Evolutionary conservation across 2,888 invertebrate species (phyloP).

Genomic region (Thalpophila matura): DNA sequence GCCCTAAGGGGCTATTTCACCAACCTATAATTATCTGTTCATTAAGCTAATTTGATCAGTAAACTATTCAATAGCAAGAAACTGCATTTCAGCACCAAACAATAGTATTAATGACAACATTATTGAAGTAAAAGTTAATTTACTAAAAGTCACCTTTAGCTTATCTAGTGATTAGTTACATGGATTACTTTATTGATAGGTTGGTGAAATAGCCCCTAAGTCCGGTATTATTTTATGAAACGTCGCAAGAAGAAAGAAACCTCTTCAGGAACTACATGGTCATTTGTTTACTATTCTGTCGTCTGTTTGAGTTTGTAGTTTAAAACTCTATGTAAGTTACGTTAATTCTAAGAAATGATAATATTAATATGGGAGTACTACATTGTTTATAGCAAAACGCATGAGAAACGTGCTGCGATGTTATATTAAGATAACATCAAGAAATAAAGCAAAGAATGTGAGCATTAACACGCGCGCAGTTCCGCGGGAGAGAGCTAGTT

Average conservation of each 20-base stretch:
- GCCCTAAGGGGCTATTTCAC: no score
- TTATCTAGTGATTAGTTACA: no score
- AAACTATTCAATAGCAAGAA: no score
- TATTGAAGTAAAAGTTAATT: no score
- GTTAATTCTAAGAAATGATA: slow-evolving; percentile 19
- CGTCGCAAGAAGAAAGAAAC: not conserved
- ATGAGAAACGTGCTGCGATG: slow-evolving; percentile 52
- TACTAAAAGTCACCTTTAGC: no score
- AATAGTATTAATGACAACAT: no score
- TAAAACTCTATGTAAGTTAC: slow-evolving; percentile 16
- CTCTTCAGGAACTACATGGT: not conserved
- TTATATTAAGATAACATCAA: slow-evolving; percentile 57
- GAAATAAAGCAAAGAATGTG: slow-evolving; percentile 49
- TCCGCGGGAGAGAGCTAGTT: slow-evolving; percentile 38
- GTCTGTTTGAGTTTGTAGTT: not conserved
- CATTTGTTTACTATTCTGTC: slow-evolving; percentile 2
- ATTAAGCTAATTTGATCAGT: no score
- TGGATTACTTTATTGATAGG: no score
- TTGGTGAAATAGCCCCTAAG: no score
- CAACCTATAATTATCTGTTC: no score
- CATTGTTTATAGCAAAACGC: slow-evolving; percentile 27
- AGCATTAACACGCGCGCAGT: slow-evolving; percentile 35
- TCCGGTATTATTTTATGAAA: no score
- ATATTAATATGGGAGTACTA: slow-evolving; percentile 33
- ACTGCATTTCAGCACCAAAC: no score